Evolutionary conservation across 2,113 vertebrate species (phyloP), one percentile per base, ranked within the genome.

Genomic region (Phaetusa simplex): DNA sequence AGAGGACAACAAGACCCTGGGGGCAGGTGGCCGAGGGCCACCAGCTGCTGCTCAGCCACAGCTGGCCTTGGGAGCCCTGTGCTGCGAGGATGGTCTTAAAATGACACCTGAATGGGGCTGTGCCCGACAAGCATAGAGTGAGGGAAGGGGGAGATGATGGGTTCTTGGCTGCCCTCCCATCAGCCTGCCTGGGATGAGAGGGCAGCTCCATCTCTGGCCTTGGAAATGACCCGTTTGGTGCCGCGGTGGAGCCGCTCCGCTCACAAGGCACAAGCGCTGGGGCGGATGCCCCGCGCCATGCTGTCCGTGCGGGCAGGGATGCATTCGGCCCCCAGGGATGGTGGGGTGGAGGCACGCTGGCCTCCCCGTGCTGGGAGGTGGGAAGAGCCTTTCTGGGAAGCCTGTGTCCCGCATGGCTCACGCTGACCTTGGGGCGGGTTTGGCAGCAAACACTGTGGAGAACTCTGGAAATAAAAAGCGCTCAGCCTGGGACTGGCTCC

Each of bases 351-450:
- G 71, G 40, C 72, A 58, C 0, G 0, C 23, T 82, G 62, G 79
- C 27, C 76, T 56, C 24, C 43, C 87, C 6, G 20, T 1, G 32
- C 71, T 92, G 85, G 86, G 93, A 83, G 53, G 9, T 2, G 0
- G 66, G 67, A 81, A 42, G 58, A 70, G 34, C 36, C 3, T 87
- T 97, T 96, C 96, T 96, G 95, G 97, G 97, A 97, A 97, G 79
- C 72, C 55, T 26, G 84, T 55, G 76, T 70, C 93, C 83, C 9
- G 5, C 27, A 24, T 53, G 42, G 62, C 93, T 94, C 76, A 23
- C 0, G 1, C 42, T 95, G 97, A 91, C 96, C 96, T 96, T 94
- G 94, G 79, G 62, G 84, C 71, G 38, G 61, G 52, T 86, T 90
- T 94, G 94, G 95, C 96, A 96, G 89, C 70, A 34, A 85, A 66